Percentiles rank a stretch among this genome's conserved stretches.
These are phyloP conservation scores for Sicus ferrugineus DNA, from an alignment of 2,888 invertebrate genomes.

Conservation along the genomic window DNA sequence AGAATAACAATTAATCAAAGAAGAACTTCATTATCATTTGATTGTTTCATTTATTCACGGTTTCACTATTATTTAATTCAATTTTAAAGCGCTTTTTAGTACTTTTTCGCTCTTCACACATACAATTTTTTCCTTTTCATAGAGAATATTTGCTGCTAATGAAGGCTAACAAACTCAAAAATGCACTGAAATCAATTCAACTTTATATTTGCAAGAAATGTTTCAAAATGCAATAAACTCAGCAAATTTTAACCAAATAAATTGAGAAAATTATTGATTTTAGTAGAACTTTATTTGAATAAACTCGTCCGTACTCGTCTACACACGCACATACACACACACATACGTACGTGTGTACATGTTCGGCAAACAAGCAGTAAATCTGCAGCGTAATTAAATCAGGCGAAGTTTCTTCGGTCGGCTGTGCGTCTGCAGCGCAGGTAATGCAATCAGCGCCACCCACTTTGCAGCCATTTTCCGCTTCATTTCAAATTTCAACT, in stretches of 20 bases:
- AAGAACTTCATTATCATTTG: background rate
- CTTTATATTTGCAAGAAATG: no score
- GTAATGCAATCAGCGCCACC: background rate
- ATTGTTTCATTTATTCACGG: background rate
- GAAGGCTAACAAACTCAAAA: no score
- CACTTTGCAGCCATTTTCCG: constrained; percentile 4
- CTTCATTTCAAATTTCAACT: constrained; percentile 15
- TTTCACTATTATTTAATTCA: background rate
- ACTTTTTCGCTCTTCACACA: background rate
- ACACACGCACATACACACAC: no score
- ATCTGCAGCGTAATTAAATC: constrained; percentile 8
- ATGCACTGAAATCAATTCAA: no score
- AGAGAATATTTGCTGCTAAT: no score
- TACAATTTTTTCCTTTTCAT: background rate
- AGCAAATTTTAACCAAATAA: no score
- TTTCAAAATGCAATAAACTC: no score
- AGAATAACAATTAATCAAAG: constrained; percentile 5
- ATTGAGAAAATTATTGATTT: no score
- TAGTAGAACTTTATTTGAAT: no score
- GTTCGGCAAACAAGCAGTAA: no score
- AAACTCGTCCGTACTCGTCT: no score
- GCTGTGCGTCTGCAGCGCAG: background rate
- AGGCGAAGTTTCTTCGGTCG: background rate
- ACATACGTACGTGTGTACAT: no score
- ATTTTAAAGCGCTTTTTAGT: background rate